Base-by-base conservation (phyloP, 2,888 invertebrate genomes). In the Acleris literana region DNA sequence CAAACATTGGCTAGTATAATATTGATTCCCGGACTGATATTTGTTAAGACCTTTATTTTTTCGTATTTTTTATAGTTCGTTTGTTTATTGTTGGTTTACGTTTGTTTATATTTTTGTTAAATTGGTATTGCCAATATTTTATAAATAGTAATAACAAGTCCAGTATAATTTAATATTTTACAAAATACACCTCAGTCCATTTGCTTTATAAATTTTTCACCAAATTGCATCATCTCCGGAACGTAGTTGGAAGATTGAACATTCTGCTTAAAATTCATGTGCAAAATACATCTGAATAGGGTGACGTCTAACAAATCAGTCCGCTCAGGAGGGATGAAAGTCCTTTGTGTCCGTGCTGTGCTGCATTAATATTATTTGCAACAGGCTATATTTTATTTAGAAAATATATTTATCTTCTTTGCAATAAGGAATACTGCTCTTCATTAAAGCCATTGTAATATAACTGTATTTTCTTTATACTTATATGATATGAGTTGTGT, bases 281-380 rank as follows among this genome's bases (percentile, higher is more conserved):
- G 74, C 61, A 68, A 72, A 72, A 74, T 75, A 73, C 71, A 25
- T 71, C 75, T 73, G 74, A 70, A 74, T 72, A 65, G 72, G 61
- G 69, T 68, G 72, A 71, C 74, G 70, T 66, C 70, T 72, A 75
- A 76, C 79, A 80, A 82, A 81, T 82, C 80, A 77, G 73, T 51
- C 29, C 39, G 44, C 49, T 25, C 16, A 29, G 55, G 29, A 49
- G 17, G 52, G 16, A 44, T 56, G 16, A 39, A 20, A 60, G 7
- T 65, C 18, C 49, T 60, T 64, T 64, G 54, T 64, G 25, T 17
- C 22, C 52, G 20, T 13, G 9, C 39, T 54, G 22, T 25, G n/a
- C n/a, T 60, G 64, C 39, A 57, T 22, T 13, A 33, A 39, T 39
- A 20, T 25, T 48, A 39, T 25, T 55, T 56, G 51, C 55, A 56